Base-by-base conservation (phyloP, 2,797 vertebrate species). In the Chelidonichthys spinosus region DNA sequence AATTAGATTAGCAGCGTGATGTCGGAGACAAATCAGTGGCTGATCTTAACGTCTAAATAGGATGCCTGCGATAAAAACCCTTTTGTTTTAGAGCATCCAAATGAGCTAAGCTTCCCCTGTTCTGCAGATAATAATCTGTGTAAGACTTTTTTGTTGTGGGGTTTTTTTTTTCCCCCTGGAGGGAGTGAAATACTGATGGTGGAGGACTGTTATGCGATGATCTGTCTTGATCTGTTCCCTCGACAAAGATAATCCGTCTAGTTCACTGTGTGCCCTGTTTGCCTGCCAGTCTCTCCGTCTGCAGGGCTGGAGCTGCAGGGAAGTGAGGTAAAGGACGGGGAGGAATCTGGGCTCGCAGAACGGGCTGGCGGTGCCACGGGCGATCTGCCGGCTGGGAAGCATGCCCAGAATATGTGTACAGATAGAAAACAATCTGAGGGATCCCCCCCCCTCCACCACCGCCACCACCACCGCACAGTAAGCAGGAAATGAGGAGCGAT, bases 171-270 rank as follows among this genome's bases (percentile, higher is more conserved):
- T 25, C 25, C 25, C 90, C 89, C 92, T 78, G 78, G 78, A 91
- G 90, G 87, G 81, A 87, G 81, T 74, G 89, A 87, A 91, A 91
- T 91, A 91, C 87, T 91, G 91, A 92, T 88, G 89, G 84, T 84
- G 85, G 25, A 75, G 78, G 75, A 86, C 88, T 85, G 86, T 90
- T 88, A 87, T 83, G 85, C 33, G 78, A 90, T 92, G 92, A 93
- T 94, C 93, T 90, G 90, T 93, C 92, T 93, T 79, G 75, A 94
- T 93, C 90, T 87, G 85, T 90, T 90, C 89, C 90, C 86, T 87
- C 85, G 90, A 92, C 87, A 87, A 90, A 93, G 92, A 94, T 95
- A 94, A 95, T 93, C 90, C 79, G 83, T 93, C 93, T 93, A 90
- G 90, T 89, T 93, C 86, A 84, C 81, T 76, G 85, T 85, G 91